Evolutionary conservation across 2,888 invertebrate genomes (phyloP), one percentile per base, ranked within the genome.

Genomic region (Agonopterix alstromeriana): DNA sequence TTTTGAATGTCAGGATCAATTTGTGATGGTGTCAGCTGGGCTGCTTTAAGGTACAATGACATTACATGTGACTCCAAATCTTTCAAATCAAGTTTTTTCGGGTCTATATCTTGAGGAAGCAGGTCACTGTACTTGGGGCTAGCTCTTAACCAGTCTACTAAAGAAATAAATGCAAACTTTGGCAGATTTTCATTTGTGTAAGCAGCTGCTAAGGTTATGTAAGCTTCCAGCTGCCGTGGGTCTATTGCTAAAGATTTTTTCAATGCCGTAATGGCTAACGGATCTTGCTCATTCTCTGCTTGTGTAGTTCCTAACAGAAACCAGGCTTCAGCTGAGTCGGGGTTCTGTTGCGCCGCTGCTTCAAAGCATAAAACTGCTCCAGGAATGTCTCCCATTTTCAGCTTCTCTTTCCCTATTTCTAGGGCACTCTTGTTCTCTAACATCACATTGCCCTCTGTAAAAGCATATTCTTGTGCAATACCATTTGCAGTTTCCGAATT

Each of bases 221-320:
- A 90, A 0, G 97, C 98, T 55, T 92, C 91, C 45, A 94, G 82
- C 77, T 98, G 97, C 8, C 91, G 89, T 0, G 97, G 94, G 53
- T 96, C 93, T 48, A 98, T 73, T 50, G 92, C 91, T 45, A 97
- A 73, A 51, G 97, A 97, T 77, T 93, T 94, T 70, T 94, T 95
- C 35, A 99, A 88, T 0, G 99, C 99, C 43, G 95, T 93, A 64
- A 99, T 99, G 8, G 98, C 98, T 60, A 93, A 90, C 2, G 96
- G 95, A 81, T 99, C 99, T 85, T 95, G 98, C 88, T 99, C 99
- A 87, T 99, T 99, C 90, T 99, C 98, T 40, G 99, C 97, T 79
- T 98, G 98, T 35, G 97, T 95, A 47, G 94, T 94, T 8, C 98
- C 98, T 44, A 98, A 85, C 36, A 95, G 85, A 54, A 94, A 92